These are phyloP conservation scores for Anthoscopus minutus DNA, from an alignment of 2,113 vertebrate genomes.

Conservation along the genomic window DNA sequence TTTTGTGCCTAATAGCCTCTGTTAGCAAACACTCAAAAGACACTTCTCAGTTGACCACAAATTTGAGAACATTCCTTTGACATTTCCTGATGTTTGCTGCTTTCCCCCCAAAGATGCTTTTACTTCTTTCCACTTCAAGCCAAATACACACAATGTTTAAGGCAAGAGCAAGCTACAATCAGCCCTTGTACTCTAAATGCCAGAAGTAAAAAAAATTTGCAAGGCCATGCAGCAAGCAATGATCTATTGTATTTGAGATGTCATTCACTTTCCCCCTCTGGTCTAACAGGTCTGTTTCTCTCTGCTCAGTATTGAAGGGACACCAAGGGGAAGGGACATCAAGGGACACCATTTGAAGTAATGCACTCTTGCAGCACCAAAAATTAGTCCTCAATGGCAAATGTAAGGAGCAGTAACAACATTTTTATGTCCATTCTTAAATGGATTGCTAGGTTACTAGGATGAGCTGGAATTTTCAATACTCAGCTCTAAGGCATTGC, in stretches of 20 bases:
- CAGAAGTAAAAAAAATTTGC: neutral
- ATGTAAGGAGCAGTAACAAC: neutral
- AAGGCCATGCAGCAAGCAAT: conserved; percentile 33
- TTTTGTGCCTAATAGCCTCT: neutral
- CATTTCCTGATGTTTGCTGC: neutral
- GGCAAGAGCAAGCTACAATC: neutral
- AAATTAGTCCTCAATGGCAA: neutral
- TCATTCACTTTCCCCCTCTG: neutral
- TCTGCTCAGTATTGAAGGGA: neutral
- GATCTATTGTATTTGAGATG: neutral
- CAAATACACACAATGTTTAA: neutral
- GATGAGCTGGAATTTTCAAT: neutral
- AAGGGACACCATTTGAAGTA: too few species aligned
- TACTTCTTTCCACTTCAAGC: neutral
- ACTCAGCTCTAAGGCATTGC: neutral
- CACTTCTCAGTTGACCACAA: neutral
- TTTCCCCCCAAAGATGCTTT: neutral
- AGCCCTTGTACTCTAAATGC: conserved; percentile 4
- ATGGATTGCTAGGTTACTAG: neutral
- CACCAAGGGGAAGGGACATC: neutral
- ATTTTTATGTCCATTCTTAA: neutral
- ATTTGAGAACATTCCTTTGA: neutral
- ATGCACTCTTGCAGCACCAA: neutral
- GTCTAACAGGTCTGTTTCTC: neutral
- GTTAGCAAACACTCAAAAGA: conserved; percentile 32